Base-by-base conservation (phyloP, 1,140 invertebrate genomes). In the Asobara japonica region DNA sequence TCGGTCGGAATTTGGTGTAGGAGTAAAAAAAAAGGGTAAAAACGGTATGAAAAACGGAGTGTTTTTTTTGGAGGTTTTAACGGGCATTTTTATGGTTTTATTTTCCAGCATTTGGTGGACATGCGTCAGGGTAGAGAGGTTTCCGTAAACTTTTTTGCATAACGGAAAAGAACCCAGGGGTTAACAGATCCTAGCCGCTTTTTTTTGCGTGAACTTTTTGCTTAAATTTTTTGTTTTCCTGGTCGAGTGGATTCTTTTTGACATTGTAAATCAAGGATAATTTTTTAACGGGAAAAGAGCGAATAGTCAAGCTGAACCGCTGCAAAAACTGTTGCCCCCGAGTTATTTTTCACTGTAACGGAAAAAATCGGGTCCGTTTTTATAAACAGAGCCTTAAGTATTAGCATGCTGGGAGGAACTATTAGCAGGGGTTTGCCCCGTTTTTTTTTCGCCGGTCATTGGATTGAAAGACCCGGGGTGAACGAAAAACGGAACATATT, bases 81-180 rank as follows among this genome's bases (percentile, higher is more conserved):
- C 41, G 25, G 38, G n/a, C n/a, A 51, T 67, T 67, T 67, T 67
- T 48, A 67, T 67, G 38, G 2, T 25, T 65, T 65, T 65, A 65
- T 65, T 65, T 25, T 20, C 33, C 20, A 18, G 22, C 64, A 38
- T 41, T 65, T 38, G 64, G 64, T 22, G 38, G 20, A 11, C 22
- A 22, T 25, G 7, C 4, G 5, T 10, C 2, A 10, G 8, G 45
- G 27, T 22, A 65, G 18, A 36, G 7, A n/a, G 31, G 11, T 36
- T 27, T 27, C 41, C 13, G 13, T 22, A 67, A 45, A 29, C 22
- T 67, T 67, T 67, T 29, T 65, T 65, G 64, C 64, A 65, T 65
- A 65, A 38, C 22, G 18, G 33, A 22, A 56, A 56, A 56, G 1
- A 56, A 56, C 51, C 2, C 3, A 18, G 22, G 11, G 45, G n/a